Percentiles rank a stretch among this genome's conserved stretches.
These are phyloP conservation scores for Morone chrysops DNA, from an alignment of 2,113 vertebrate genomes.

Conservation along the genomic window DNA sequence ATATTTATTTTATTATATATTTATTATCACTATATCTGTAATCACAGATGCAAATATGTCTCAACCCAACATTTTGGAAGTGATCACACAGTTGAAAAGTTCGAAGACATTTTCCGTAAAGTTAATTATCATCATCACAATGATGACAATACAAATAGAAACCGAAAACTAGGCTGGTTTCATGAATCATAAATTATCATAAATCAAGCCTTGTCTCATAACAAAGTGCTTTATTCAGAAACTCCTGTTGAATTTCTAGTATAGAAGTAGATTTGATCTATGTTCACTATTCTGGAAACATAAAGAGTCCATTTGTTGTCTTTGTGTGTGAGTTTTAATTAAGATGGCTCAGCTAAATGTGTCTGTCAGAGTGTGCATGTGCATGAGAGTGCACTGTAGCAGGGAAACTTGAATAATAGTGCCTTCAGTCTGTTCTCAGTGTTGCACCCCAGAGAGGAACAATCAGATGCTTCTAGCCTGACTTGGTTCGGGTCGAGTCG, in stretches of 20 bases:
- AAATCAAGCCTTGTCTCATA: background rate
- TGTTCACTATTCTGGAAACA: slow-evolving; percentile 24
- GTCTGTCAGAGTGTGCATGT: slow-evolving; percentile 28
- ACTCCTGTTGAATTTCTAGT: background rate
- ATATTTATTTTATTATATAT: too few species aligned
- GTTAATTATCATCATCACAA: slow-evolving; percentile 1
- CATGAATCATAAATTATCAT: background rate
- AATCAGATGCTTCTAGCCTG: slow-evolving; percentile 58
- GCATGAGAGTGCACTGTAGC: slow-evolving; percentile 19
- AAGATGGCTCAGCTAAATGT: slow-evolving; percentile 61
- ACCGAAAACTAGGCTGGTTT: background rate
- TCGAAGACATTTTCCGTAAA: slow-evolving; percentile 16
- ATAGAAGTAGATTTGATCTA: background rate
- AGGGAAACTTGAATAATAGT: slow-evolving; percentile 45
- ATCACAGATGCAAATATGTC: background rate
- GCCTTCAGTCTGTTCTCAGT: slow-evolving; percentile 45
- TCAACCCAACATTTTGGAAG: background rate
- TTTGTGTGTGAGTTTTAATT: slow-evolving; percentile 64
- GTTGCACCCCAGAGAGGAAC: slow-evolving; percentile 50
- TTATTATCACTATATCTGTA: too few species aligned
- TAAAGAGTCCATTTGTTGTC: slow-evolving; percentile 65
- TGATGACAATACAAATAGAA: background rate
- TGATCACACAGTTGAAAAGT: background rate
- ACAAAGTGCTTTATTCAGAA: background rate
- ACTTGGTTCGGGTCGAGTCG: slow-evolving; percentile 47